These are phyloP conservation scores for Nineta flava DNA, from an alignment of 2,888 invertebrate genomes.

Conservation along the genomic window DNA sequence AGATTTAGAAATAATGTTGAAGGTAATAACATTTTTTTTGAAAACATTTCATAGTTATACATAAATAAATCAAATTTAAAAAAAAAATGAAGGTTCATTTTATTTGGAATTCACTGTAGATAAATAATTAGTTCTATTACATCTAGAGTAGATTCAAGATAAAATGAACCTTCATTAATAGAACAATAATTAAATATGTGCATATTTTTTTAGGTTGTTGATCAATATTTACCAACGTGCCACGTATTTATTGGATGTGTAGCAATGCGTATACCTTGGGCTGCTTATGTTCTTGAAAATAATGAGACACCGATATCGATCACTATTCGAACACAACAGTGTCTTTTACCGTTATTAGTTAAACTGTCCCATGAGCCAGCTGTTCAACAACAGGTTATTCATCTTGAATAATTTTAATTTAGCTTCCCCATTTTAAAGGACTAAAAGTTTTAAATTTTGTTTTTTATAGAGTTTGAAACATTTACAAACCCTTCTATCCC, in stretches of 20 bases:
- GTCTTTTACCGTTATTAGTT: conserved; percentile 49
- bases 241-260: conserved; percentile 56
- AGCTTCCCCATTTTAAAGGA: background rate
- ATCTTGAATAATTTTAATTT: background rate
- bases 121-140: background rate
- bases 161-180: background rate
- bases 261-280: conserved; percentile 52
- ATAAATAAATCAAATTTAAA: background rate
- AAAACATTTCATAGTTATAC: background rate
- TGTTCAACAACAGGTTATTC: conserved; percentile 35
- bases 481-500: conserved; percentile 30
- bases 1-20: conserved; percentile 53
- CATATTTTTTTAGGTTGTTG: conserved; percentile 31
- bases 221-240: conserved; percentile 49
- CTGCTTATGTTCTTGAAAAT: conserved; percentile 28
- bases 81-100: too few relatives aligned
- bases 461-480: conserved; percentile 16
- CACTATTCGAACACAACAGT: conserved; percentile 37
- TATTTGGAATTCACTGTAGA: too few relatives aligned
- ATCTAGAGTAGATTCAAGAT: too few relatives aligned
- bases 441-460: background rate
- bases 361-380: conserved; percentile 57
- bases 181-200: background rate
- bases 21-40: conserved; percentile 22
- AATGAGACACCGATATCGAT: conserved; percentile 26